Evolutionary conservation across 2,797 vertebrate species (phyloP).

Genomic region (Salmo trutta): DNA sequence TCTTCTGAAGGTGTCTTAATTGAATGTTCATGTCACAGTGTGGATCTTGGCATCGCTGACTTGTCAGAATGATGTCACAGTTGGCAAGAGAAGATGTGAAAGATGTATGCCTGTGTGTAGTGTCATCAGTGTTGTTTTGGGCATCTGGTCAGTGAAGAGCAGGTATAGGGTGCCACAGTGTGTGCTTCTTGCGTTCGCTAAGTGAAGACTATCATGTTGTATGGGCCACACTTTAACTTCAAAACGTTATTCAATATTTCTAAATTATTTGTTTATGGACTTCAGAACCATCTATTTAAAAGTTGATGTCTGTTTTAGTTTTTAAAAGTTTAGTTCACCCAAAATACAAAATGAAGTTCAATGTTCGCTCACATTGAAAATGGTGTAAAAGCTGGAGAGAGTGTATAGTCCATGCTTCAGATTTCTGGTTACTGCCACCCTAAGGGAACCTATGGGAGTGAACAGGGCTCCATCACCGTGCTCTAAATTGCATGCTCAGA

Average conservation of each 20-base stretch:
- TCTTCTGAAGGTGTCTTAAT: conserved; percentile 39
- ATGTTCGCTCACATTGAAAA: not conserved
- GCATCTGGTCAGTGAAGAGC: not conserved
- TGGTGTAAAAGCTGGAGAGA: not conserved
- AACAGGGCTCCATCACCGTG: not conserved
- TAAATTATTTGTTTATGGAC: not conserved
- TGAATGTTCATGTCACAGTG: conserved; percentile 36
- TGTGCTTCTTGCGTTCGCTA: not conserved
- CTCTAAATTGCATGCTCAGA: not conserved
- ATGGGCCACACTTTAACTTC: not conserved
- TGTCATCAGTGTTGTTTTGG: not conserved
- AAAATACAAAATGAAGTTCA: not conserved
- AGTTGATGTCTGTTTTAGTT: not conserved
- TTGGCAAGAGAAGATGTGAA: conserved; percentile 58
- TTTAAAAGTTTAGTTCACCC: not conserved
- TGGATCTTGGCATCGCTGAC: conserved; percentile 48
- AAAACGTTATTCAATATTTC: not conserved
- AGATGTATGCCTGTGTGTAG: conserved; percentile 13
- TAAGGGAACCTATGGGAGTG: not conserved
- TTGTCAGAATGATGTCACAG: conserved; percentile 47
- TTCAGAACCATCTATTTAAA: not conserved
- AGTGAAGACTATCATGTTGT: not conserved
- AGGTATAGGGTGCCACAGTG: not conserved
- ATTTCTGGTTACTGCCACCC: not conserved
- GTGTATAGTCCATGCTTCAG: not conserved